phyloP scores from a whole-genome alignment of 2,113 vertebrate genomes.

The Coryphaenoides rupestris region DNA sequence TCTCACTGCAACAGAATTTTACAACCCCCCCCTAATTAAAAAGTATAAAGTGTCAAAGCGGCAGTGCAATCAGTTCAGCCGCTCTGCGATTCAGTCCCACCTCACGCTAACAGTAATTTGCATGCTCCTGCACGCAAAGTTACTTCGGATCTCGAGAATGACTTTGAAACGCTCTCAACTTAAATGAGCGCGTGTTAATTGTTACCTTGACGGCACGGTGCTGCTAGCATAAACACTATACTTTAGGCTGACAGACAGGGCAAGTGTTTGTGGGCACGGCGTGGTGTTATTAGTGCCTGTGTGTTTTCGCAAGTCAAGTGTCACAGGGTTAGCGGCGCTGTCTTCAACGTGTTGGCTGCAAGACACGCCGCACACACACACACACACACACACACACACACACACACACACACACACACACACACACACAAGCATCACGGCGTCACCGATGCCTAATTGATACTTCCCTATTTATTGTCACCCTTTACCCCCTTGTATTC shows the following conservation, averaged over 20 bases:
- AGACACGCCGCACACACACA: constrained; percentile 48
- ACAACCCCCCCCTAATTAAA: not conserved
- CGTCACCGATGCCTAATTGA: constrained; percentile 75
- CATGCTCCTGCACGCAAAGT: not conserved
- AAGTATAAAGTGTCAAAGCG: not conserved
- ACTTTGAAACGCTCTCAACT: not conserved
- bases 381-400: constrained; percentile 37
- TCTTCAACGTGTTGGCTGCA: constrained; percentile 42
- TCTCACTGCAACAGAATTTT: constrained; percentile 15
- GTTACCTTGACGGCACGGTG: constrained; percentile 33
- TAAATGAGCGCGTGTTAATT: constrained; percentile 49
- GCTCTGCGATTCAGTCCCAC: too few relatives aligned
- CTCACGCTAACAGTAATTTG: too few relatives aligned
- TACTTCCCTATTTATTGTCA: constrained; percentile 80
- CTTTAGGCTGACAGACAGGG: constrained; percentile 38
- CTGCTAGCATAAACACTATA: constrained; percentile 49
- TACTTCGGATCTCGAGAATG: constrained; percentile 15
- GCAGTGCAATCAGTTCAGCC: too few relatives aligned
- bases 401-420: constrained; percentile 2
- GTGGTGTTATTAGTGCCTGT: constrained; percentile 45
- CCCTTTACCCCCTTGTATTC: constrained; percentile 68
- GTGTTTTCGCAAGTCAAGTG: constrained; percentile 38
- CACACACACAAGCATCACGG: constrained; percentile 50
- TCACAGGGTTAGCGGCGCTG: constrained; percentile 34
- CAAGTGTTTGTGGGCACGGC: constrained; percentile 32